A percentile compares a stretch with the other conserved stretches of the same genome.
Conservation (phyloP, 2,888 invertebrate species). For the Tenthredo amoena region DNA sequence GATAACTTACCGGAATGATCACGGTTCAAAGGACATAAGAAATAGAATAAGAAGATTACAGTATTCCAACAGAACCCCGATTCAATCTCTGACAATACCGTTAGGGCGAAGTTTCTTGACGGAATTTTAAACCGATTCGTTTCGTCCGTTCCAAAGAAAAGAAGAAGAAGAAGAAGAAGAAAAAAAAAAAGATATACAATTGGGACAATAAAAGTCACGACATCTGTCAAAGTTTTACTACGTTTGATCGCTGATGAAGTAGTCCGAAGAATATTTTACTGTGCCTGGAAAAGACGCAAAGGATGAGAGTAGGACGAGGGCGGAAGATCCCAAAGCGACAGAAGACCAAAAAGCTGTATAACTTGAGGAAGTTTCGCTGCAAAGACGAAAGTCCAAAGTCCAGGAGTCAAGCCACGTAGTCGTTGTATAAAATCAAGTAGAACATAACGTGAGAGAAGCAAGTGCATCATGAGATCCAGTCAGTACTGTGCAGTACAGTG, state of each 20-base stretch:
- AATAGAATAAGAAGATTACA: neutral
- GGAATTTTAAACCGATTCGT: neutral
- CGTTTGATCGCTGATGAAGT: neutral
- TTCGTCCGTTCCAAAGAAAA: neutral
- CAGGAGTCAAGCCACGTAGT: neutral
- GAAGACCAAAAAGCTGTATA: neutral
- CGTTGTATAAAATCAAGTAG: neutral
- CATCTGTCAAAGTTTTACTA: constrained; percentile 1
- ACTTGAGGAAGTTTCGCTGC: neutral
- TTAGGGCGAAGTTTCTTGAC: neutral
- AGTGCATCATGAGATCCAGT: constrained; percentile 2
- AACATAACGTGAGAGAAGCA: neutral
- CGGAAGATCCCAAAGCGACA: neutral
- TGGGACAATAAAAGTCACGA: neutral
- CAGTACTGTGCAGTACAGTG: neutral
- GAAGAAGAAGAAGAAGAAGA: neutral
- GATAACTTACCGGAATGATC: neutral
- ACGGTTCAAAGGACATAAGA: too few relatives aligned
- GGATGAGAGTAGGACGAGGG: neutral
- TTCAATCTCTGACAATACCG: neutral
- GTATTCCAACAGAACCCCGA: neutral
- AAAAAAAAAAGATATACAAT: neutral
- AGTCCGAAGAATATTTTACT: constrained; percentile 10
- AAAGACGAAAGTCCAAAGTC: neutral
- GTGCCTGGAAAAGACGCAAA: neutral